These are phyloP conservation scores for Romanomermis culicivorax DNA, from an alignment of 2,888 invertebrate genomes.

Conservation along the genomic window DNA sequence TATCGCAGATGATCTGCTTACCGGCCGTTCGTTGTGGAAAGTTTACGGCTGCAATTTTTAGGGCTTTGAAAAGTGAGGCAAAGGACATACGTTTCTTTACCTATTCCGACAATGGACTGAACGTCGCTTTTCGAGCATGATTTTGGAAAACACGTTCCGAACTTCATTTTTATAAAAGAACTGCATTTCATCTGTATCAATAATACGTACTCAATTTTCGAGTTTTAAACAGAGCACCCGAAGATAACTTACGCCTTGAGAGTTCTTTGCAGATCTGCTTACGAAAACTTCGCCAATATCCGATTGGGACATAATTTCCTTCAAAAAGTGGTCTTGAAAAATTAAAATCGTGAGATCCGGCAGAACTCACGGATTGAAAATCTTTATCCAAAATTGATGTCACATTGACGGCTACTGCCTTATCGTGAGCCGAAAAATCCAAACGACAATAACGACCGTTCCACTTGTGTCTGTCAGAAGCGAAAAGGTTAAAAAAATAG, in stretches of 20 bases:
- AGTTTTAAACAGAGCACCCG: too few species aligned
- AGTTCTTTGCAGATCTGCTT: not conserved
- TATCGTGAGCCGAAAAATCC: not conserved
- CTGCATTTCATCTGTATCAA: not conserved
- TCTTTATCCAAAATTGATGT: not conserved
- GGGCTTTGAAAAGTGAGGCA: not conserved
- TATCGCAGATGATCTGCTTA: not conserved
- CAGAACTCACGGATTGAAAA: too few species aligned
- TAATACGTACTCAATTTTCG: too few species aligned
- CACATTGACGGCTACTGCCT: not conserved
- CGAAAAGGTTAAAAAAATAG: too few species aligned
- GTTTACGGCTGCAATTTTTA: not conserved
- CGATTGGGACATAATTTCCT: not conserved
- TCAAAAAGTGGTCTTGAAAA: not conserved
- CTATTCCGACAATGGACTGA: conserved; percentile 19
- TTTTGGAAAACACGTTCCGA: conserved; percentile 27
- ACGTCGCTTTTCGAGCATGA: conserved; percentile 27
- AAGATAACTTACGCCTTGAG: too few species aligned
- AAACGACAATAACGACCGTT: not conserved
- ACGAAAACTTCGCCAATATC: not conserved
- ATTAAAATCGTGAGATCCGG: too few species aligned
- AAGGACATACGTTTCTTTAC: conserved; percentile 12
- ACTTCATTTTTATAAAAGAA: conserved; percentile 3
- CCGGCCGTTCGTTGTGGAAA: not conserved
- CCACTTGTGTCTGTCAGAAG: too few species aligned